Percentiles rank a stretch among this genome's conserved stretches.
Conservation (phyloP, 2,113 vertebrate species). For the Haliaeetus leucogaster region DNA sequence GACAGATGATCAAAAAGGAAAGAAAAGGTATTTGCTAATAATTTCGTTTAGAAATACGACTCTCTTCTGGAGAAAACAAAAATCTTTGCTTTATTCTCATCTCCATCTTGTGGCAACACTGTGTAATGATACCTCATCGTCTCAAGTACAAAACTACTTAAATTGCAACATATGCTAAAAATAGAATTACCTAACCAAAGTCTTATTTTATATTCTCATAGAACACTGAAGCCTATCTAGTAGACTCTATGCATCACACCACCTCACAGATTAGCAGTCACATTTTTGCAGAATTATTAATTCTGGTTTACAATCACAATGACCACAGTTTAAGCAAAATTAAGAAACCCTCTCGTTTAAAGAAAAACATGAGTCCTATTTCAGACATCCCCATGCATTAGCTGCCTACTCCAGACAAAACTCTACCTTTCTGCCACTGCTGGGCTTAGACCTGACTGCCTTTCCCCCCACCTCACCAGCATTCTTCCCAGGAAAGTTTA, state of each 20-base stretch:
- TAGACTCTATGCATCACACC: rapidly evolving
- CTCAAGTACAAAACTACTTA: not conserved
- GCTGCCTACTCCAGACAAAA: not conserved
- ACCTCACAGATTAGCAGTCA: not conserved
- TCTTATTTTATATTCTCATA: not conserved
- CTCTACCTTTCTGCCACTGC: not conserved
- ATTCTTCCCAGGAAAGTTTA: not conserved
- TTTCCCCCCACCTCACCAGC: not conserved
- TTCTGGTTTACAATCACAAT: not conserved
- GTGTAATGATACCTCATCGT: not conserved
- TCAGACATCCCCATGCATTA: not conserved
- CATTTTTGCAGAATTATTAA: not conserved
- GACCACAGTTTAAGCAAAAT: not conserved
- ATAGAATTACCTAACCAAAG: not conserved
- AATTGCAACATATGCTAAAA: not conserved
- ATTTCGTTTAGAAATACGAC: not conserved
- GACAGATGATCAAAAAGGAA: not conserved
- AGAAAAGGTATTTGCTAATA: not conserved
- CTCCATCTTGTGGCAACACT: constrained; percentile 9
- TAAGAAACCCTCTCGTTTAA: not conserved
- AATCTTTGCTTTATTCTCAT: not conserved
- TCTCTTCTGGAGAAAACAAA: no score
- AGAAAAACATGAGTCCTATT: not conserved
- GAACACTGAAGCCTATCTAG: not conserved
- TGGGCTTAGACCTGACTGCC: not conserved